A percentile compares a stretch with the other conserved stretches of the same genome.
Conservation (phyloP, 2,113 vertebrate species). For the Solea senegalensis region DNA sequence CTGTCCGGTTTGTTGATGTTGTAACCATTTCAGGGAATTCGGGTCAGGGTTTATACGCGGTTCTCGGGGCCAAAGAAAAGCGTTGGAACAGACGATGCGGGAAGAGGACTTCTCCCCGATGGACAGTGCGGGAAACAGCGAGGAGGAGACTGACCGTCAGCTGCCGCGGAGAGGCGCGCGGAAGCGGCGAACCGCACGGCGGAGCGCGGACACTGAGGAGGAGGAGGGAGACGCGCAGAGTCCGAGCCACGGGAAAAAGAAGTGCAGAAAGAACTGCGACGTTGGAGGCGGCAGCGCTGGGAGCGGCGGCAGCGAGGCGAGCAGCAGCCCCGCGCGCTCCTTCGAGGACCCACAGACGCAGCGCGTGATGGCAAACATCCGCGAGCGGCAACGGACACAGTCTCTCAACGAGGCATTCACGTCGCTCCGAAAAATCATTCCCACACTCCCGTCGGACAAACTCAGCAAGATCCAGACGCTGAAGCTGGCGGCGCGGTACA, state of each 20-base stretch:
- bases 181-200: slow-evolving; percentile 88
- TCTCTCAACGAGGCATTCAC: slow-evolving; percentile 98
- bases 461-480: slow-evolving; percentile 99
- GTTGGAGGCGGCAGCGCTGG: slow-evolving; percentile 85
- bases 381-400: slow-evolving; percentile 95
- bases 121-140: slow-evolving; percentile 95
- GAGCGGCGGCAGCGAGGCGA: slow-evolving; percentile 86
- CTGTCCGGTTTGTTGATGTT: slow-evolving; percentile 54
- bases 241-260: slow-evolving; percentile 87
- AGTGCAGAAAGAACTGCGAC: slow-evolving; percentile 87
- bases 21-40: slow-evolving; percentile 20
- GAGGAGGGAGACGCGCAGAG: slow-evolving; percentile 85
- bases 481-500: slow-evolving; percentile 95
- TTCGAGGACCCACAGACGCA: slow-evolving; percentile 96
- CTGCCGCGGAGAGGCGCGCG: slow-evolving; percentile 85
- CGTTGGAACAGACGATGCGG: slow-evolving; percentile 86
- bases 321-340: slow-evolving; percentile 88
- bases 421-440: slow-evolving; percentile 95
- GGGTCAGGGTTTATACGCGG: slow-evolving; percentile 20
- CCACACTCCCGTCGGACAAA: slow-evolving; percentile 97
- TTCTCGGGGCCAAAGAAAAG: slow-evolving; percentile 24
- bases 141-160: slow-evolving; percentile 91
- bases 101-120: slow-evolving; percentile 94
- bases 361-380: slow-evolving; percentile 97
- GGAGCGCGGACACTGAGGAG: slow-evolving; percentile 79